Base-by-base conservation (phyloP, 2,888 invertebrate genomes). In the Eilema depressum region DNA sequence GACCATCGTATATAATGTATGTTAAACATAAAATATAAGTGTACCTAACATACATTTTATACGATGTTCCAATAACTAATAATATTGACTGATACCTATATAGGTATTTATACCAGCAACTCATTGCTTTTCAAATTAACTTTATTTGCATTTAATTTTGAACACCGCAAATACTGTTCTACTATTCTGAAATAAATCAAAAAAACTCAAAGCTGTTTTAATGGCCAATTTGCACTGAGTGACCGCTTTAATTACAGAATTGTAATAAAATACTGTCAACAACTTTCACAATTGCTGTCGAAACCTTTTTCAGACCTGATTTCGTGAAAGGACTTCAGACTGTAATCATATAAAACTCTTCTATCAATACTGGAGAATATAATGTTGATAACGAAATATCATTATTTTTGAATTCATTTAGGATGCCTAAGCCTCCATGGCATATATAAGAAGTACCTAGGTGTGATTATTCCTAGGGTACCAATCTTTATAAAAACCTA, bases 141-240 rank as follows among this genome's bases (percentile, higher is more conserved):
- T 17, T 41, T 37, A 37, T 20, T 47, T 47, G 47, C 20, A 60
- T 53, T 53, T 11, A 1, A 66, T 66, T 30, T 25, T 10, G 25
- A 30, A 14, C 23, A 67, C 28, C 14, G 60, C 63, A 67, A 37
- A 63, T 23, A 63, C 59, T 67, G 20, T 66, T 64, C 66, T 75
- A 63, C 62, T 76, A 72, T 64, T 64, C 8, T 63, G 67, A 65
- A 80, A 73, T 71, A 37, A 75, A 73, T 37, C 41, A 17, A 47
- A 17, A 80, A 73, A 73, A 70, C 66, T 64, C 37, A 64, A 60
- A 69, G 68, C 67, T 73, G 70, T 77, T 71, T 80, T 75, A 75
- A 80, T 73, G 73, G 78, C 65, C 71, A 82, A 82, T 82, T 80
- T 68, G 61, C 73, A 70, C 74, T 67, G 73, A 80, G 75, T 65